Conservation (phyloP, 2,888 invertebrate species). For the Nipponacmea schrenckii region DNA sequence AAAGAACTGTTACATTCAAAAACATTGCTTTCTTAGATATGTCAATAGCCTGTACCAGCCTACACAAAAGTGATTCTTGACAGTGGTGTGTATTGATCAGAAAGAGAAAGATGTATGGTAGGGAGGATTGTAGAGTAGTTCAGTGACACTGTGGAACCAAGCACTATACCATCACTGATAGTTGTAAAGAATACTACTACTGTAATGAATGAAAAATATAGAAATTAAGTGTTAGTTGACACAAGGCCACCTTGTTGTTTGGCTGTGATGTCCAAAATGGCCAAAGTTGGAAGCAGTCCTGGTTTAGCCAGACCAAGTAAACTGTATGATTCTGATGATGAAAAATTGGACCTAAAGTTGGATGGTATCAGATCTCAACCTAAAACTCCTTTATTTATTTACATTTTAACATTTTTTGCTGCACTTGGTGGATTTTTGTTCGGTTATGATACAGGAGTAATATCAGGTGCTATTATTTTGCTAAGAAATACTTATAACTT, state of each 20-base stretch:
- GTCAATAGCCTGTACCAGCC: no score
- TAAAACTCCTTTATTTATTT: conserved; percentile 56
- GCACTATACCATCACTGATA: no score
- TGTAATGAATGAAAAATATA: neutral
- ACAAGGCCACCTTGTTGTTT: neutral
- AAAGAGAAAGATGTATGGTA: no score
- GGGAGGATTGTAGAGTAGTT: no score
- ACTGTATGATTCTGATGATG: conserved; percentile 53
- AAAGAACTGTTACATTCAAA: no score
- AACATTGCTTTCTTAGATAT: no score
- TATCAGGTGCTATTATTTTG: conserved; percentile 70
- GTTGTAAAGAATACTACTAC: no score
- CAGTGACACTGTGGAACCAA: no score
- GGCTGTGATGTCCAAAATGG: conserved; percentile 18
- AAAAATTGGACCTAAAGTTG: conserved; percentile 54
- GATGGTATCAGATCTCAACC: conserved; percentile 47
- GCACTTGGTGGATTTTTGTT: conserved; percentile 71
- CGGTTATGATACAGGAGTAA: conserved; percentile 73
- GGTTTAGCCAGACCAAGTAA: conserved; percentile 44
- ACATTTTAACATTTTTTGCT: conserved; percentile 67
- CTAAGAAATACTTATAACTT: conserved; percentile 58
- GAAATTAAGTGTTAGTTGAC: conserved; percentile 5
- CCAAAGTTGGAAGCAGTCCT: conserved; percentile 21
- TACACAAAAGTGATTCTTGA: no score
- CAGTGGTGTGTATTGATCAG: no score